These are phyloP conservation scores for Tyria jacobaeae DNA, from an alignment of 2,888 invertebrate genomes.

Conservation along the genomic window DNA sequence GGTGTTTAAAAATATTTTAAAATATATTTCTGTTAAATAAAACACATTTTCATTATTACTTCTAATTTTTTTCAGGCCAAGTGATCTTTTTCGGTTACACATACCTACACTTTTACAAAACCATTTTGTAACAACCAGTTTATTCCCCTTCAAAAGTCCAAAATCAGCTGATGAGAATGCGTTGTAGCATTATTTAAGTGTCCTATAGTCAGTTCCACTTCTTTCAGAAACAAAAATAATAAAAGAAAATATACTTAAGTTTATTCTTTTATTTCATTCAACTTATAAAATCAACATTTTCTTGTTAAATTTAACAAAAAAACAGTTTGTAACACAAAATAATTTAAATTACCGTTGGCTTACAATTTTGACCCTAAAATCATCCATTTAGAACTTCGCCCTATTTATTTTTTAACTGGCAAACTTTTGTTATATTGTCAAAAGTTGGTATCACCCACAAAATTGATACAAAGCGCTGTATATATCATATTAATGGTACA, in stretches of 20 bases:
- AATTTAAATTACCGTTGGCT: conserved; percentile 8
- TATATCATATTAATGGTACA: conserved; percentile 33
- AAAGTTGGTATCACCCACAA: conserved; percentile 25
- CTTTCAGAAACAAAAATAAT: background rate
- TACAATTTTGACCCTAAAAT: conserved; percentile 32
- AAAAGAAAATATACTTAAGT: background rate
- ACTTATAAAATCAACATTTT: background rate
- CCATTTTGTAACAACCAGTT: no score
- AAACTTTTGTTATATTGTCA: conserved; percentile 41
- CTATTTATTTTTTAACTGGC: conserved; percentile 36
- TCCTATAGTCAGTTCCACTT: background rate
- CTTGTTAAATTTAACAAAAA: conserved; percentile 2
- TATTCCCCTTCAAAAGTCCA: background rate
- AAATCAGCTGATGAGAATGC: background rate
- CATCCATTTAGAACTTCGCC: conserved; percentile 21
- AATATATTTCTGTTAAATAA: no score
- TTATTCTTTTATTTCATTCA: conserved; percentile 3
- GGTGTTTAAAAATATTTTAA: no score
- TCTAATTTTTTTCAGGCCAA: no score
- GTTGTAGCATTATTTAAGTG: background rate
- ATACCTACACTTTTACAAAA: no score
- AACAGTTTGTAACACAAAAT: conserved; percentile 9
- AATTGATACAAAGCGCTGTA: conserved; percentile 43
- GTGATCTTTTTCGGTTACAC: no score
- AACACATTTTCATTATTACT: no score